Percentiles rank a stretch among this genome's conserved stretches.
Conservation (phyloP, 2,888 invertebrate species). For the Limnephilus lunatus region DNA sequence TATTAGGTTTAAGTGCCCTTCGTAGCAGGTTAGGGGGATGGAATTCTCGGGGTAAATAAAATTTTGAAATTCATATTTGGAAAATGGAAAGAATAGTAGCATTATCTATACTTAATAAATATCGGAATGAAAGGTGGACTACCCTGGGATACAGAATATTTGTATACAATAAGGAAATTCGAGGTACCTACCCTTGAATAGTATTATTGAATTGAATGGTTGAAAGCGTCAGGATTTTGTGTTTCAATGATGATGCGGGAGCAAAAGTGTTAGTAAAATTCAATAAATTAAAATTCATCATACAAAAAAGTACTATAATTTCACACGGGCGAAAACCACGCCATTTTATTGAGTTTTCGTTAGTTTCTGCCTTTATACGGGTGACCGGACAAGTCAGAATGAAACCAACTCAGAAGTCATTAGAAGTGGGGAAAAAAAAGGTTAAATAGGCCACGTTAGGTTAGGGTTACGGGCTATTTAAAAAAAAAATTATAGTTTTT, state of each 20-base stretch:
- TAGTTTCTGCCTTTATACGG: no score
- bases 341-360: no score
- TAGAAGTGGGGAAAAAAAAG: no score
- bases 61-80: not conserved
- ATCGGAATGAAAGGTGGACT: not conserved
- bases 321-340: no score
- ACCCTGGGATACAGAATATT: not conserved
- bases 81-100: not conserved
- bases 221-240: not conserved
- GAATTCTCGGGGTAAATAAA: not conserved
- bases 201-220: not conserved
- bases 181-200: not conserved
- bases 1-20: not conserved
- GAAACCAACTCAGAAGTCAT: no score
- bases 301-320: not conserved
- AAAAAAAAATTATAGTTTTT: no score
- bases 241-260: not conserved
- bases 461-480: no score
- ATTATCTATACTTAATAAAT: not conserved
- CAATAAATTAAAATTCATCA: not conserved
- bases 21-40: not conserved
- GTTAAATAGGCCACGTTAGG: no score
- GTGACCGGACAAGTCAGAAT: no score
- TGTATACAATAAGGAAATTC: not conserved
- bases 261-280: no score